Percentiles rank a stretch among this genome's conserved stretches.
phyloP scores from a whole-genome alignment of 2,797 vertebrate genomes.

The Philypnodon macrostomus region DNA sequence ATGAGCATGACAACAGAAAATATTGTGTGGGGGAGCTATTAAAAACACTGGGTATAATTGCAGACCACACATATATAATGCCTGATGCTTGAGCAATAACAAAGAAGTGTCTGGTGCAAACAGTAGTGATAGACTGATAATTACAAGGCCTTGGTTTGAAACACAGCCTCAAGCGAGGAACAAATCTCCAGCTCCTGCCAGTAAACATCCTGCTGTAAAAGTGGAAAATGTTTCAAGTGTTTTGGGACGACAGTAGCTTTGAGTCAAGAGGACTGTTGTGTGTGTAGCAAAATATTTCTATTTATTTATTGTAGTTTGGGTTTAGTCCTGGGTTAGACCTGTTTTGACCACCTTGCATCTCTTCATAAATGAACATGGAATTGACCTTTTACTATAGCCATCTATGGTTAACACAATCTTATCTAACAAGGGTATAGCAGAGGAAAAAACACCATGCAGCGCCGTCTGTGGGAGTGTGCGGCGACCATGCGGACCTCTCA shows the following conservation, averaged over 20 bases:
- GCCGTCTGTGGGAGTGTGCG: constrained; percentile 35
- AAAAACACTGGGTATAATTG: constrained; percentile 6
- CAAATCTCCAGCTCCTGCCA: constrained; percentile 31
- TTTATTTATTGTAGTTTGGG: no score
- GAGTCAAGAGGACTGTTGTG: constrained; percentile 16
- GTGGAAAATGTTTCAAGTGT: constrained; percentile 46
- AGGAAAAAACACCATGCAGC: background rate
- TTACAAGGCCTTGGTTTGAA: constrained; percentile 52
- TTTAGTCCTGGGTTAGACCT: no score
- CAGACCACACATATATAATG: constrained; percentile 15
- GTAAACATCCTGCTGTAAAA: constrained; percentile 73
- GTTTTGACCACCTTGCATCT: no score
- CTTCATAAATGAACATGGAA: no score
- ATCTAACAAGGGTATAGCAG: no score
- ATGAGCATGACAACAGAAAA: constrained; percentile 22
- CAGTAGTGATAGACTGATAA: constrained; percentile 49
- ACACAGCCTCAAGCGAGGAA: constrained; percentile 41
- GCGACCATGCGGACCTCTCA: constrained; percentile 54
- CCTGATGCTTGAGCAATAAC: constrained; percentile 32
- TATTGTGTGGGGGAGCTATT: constrained; percentile 9
- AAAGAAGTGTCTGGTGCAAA: constrained; percentile 30
- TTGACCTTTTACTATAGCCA: no score
- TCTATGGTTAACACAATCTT: no score
- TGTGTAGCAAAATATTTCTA: constrained; percentile 13
- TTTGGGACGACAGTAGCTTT: constrained; percentile 21